A percentile compares a stretch with the other conserved stretches of the same genome.
phyloP scores from a whole-genome alignment of 2,797 vertebrate genomes.

The Masticophis lateralis region DNA sequence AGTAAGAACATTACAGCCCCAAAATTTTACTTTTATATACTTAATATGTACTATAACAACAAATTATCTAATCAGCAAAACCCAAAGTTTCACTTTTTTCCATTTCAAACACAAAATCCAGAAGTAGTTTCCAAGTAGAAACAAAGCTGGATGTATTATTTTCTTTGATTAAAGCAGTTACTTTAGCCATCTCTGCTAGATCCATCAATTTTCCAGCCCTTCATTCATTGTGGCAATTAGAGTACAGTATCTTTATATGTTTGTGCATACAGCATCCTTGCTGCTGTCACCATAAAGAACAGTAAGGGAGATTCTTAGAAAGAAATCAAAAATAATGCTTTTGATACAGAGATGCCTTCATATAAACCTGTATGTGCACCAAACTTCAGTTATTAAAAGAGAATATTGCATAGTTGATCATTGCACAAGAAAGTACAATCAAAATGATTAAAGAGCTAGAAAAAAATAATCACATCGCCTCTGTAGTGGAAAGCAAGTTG shows the following conservation, averaged over 20 bases:
- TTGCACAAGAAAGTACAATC: neutral
- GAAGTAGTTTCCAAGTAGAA: neutral
- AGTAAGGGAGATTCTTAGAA: neutral
- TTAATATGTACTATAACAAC: neutral
- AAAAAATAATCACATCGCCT: neutral
- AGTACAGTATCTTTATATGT: neutral
- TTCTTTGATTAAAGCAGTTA: neutral
- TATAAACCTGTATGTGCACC: neutral
- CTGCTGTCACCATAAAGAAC: neutral
- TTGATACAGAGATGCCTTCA: neutral
- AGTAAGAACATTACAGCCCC: too few relatives aligned
- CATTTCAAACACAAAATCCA: neutral
- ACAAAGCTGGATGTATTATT: neutral
- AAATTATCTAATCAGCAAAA: neutral
- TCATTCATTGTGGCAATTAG: neutral
- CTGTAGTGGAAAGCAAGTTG: neutral
- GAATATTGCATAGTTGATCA: neutral
- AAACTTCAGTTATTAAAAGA: neutral
- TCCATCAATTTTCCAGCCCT: neutral
- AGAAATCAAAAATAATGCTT: neutral
- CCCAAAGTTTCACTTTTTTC: neutral
- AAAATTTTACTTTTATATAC: neutral
- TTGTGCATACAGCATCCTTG: neutral
- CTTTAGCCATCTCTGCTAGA: neutral
- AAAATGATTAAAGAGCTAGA: neutral